These are phyloP conservation scores for Lasioglossum villosulum DNA, from an alignment of 2,888 invertebrate species.

Conservation along the genomic window DNA sequence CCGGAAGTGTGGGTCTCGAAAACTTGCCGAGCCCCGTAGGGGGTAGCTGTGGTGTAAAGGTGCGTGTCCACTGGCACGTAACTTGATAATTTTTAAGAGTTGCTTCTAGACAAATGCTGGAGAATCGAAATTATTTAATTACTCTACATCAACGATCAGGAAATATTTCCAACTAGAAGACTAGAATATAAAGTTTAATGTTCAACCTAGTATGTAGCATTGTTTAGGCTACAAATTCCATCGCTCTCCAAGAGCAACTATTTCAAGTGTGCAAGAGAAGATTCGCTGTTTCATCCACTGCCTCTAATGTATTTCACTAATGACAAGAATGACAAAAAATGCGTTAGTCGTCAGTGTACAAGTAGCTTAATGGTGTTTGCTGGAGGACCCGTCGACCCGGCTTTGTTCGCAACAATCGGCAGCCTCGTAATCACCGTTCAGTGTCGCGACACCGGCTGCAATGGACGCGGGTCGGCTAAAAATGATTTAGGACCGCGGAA, in stretches of 20 bases:
- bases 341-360: background rate
- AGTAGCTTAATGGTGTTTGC: background rate
- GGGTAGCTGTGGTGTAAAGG: background rate
- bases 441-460: slow-evolving; percentile 30
- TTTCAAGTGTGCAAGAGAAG: too few species aligned
- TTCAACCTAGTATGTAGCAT: too few species aligned
- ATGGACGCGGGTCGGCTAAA: slow-evolving; percentile 38
- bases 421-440: slow-evolving; percentile 66
- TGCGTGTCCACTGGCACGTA: background rate
- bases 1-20: background rate
- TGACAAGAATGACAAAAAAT: background rate
- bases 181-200: too few species aligned
- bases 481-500: slow-evolving; percentile 70
- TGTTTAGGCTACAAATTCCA: too few species aligned
- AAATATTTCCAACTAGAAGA: too few species aligned
- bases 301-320: too few species aligned
- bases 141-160: too few species aligned
- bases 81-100: too few species aligned
- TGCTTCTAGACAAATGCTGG: too few species aligned
- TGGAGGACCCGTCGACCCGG: slow-evolving; percentile 1
- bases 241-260: too few species aligned
- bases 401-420: slow-evolving; percentile 62
- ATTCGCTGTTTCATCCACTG: too few species aligned
- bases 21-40: background rate
- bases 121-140: too few species aligned